phyloP scores from a whole-genome alignment of 2,797 vertebrate genomes.

The Trachurus trachurus region DNA sequence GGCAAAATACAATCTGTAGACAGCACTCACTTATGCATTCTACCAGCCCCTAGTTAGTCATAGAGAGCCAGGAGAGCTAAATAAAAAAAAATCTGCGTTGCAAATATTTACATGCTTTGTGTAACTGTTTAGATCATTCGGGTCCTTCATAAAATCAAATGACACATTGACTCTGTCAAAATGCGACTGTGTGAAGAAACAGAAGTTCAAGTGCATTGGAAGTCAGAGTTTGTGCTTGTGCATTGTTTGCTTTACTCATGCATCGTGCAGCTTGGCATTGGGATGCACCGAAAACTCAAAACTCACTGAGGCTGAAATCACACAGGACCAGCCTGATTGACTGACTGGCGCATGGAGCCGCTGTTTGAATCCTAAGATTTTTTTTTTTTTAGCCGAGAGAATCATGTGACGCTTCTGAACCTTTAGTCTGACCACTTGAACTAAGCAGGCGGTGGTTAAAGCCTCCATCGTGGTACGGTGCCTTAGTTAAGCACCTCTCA shows the following conservation, averaged over 20 bases:
- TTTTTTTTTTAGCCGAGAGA: conserved; percentile 20
- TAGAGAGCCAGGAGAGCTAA: conserved; percentile 37
- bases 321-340: conserved; percentile 77
- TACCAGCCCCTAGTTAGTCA: conserved; percentile 62
- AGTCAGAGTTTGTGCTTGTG: conserved; percentile 46
- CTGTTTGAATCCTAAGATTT: conserved; percentile 72
- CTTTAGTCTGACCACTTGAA: conserved; percentile 66
- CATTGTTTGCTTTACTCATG: conserved; percentile 63
- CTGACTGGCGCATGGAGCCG: conserved; percentile 73
- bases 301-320: conserved; percentile 84
- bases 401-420: conserved; percentile 54
- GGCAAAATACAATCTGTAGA: conserved; percentile 65
- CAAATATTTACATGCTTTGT: conserved; percentile 64
- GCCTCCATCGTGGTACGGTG: conserved; percentile 64
- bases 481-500: conserved; percentile 76
- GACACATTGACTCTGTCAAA: conserved; percentile 14
- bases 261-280: conserved; percentile 62
- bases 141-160: conserved; percentile 22
- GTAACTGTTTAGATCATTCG: conserved; percentile 52
- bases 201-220: conserved; percentile 4
- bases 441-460: conserved; percentile 62
- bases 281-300: conserved; percentile 71
- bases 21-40: conserved; percentile 62
- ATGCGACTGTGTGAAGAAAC: conserved; percentile 13
- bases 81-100: conserved; percentile 32